These are phyloP conservation scores for Dromococcyx pavoninus DNA, from an alignment of 2,797 vertebrate genomes.

Conservation along the genomic window DNA sequence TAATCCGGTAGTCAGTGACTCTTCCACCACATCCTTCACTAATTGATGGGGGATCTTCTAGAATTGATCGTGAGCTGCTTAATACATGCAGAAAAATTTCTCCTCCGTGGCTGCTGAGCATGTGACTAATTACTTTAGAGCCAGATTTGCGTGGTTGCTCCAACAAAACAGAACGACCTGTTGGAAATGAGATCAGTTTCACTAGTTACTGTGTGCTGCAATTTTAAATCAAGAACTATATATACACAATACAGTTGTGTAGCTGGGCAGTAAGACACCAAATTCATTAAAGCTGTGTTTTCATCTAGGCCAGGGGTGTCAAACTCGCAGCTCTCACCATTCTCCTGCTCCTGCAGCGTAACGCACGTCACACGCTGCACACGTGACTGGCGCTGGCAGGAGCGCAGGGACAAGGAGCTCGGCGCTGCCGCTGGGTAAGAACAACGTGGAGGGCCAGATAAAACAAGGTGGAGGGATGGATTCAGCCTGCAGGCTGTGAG, in stretches of 20 bases:
- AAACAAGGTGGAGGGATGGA: no score
- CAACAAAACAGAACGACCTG: slow-evolving; percentile 94
- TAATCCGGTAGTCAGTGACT: slow-evolving; percentile 98
- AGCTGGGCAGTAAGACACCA: not conserved
- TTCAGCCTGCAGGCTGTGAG: no score
- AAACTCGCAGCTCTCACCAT: no score
- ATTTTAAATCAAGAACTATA: not conserved
- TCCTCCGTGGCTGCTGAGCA: slow-evolving; percentile 98
- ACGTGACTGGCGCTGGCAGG: no score
- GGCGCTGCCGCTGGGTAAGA: no score
- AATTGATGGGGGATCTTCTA: slow-evolving; percentile 98
- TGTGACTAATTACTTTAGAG: slow-evolving; percentile 98
- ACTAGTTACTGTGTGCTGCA: not conserved
- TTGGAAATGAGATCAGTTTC: not conserved
- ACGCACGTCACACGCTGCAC: no score
- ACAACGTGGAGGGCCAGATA: no score
- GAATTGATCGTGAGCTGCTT: slow-evolving; percentile 95
- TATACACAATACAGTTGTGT: not conserved
- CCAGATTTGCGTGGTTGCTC: slow-evolving; percentile 97
- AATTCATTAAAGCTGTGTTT: not conserved
- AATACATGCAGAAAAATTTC: slow-evolving; percentile 97
- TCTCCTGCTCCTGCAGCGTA: no score
- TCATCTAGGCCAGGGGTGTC: not conserved
- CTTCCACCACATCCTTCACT: slow-evolving; percentile 97
- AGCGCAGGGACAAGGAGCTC: no score